A percentile compares a stretch with the other conserved stretches of the same genome.
phyloP scores from a whole-genome alignment of 2,113 vertebrate genomes.

The Mesoclemmys tuberculata region DNA sequence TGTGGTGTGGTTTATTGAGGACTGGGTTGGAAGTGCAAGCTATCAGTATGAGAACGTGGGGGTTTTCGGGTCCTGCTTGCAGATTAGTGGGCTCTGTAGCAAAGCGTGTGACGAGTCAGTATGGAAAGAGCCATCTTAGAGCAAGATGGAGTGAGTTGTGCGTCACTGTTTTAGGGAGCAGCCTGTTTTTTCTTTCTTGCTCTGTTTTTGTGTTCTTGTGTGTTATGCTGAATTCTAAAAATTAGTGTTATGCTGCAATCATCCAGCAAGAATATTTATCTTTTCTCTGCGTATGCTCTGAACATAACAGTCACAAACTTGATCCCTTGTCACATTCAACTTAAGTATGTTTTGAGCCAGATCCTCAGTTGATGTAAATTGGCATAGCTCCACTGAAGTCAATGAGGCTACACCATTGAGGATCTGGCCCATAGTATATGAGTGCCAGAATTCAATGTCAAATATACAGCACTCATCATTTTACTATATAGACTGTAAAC shows the following conservation, averaged over 20 bases:
- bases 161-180: neutral
- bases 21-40: no score
- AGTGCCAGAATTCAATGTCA: neutral
- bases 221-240: neutral
- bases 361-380: neutral
- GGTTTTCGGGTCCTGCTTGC: neutral
- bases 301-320: neutral
- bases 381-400: neutral
- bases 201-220: neutral
- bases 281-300: neutral
- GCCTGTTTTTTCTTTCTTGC: neutral
- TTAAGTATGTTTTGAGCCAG: neutral
- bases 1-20: no score
- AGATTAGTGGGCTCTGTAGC: neutral
- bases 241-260: neutral
- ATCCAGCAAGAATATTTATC: neutral
- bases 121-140: neutral
- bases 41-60: no score
- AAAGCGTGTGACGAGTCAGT: neutral
- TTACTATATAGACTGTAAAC: neutral
- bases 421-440: neutral
- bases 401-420: neutral
- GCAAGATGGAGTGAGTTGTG: neutral
- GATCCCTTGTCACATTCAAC: neutral
- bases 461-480: neutral